Evolutionary conservation across 30 jellyfish, hydroid and myxozoan species (phyloP), one percentile per base, ranked within the genome.

Genomic region (Mastigias papua): DNA sequence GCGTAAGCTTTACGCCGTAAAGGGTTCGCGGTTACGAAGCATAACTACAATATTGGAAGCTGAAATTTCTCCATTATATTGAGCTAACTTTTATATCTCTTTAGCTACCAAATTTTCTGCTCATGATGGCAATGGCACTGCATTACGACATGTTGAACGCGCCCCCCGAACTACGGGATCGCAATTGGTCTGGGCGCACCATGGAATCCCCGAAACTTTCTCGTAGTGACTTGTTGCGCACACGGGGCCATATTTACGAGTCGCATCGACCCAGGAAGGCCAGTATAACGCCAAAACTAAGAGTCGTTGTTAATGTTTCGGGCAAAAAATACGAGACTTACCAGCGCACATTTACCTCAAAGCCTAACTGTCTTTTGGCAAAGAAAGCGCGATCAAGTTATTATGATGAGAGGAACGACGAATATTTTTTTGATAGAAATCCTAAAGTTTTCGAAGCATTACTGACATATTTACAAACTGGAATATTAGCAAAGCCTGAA

Each of bases 251-350:
- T 37, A 35, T 63, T 21, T 83, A 68, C 81, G 86, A 69, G 73
- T 68, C 73, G 31, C 72, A 25, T 29, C 84, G 86, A 23, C 32
- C 26, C 25, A 66, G 32, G 72, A 83, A 86, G 34, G 51, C 34
- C 74, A 86, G 88, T 72, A n/a, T 66, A 51, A 74, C 84, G 22
- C 34, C 70, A 29, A 82, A 69, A 70, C 96, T 89, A 25, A 71
- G 93, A 42, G 92, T 92, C 25, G 80, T 63, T 32, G 76, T 92
- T 9, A 92, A 87, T 64, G 93, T 92, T 6, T 86, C 98, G 31
- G 98, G 98, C 21, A 81, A 82, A 77, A 50, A 74, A 34, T 92
- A 67, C 65, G 98, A 92, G 65, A 92, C 97, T 21, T 92, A 75
- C 82, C 89, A 79, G 77, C 69, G 95, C 30, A 92, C 98, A 2